A percentile compares a stretch with the other conserved stretches of the same genome.
phyloP scores from a whole-genome alignment of 2,113 vertebrate genomes.

The Pitta sordida region DNA sequence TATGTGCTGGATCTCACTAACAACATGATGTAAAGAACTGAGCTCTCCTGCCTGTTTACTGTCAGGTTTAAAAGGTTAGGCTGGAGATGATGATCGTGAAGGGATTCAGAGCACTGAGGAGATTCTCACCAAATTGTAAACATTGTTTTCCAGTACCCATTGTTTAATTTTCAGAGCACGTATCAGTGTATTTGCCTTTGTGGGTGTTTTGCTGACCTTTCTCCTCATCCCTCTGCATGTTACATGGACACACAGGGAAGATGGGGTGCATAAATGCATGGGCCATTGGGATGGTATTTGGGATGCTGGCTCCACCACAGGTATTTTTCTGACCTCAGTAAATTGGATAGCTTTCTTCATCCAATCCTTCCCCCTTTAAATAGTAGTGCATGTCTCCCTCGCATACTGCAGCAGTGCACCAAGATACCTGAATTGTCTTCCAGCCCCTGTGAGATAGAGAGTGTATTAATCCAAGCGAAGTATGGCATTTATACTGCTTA shows the following conservation, averaged over 20 bases:
- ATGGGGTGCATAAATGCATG: background rate
- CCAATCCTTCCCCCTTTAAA: background rate
- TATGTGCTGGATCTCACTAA: background rate
- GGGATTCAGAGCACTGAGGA: background rate
- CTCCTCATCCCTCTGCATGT: background rate
- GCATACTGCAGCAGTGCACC: background rate
- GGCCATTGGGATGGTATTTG: background rate
- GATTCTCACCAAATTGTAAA: background rate
- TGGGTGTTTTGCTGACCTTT: background rate
- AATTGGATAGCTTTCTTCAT: background rate
- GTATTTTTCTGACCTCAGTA: background rate
- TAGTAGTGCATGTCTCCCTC: background rate
- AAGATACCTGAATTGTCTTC: background rate
- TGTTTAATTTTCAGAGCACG: background rate
- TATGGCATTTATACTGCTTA: background rate
- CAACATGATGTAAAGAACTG: background rate
- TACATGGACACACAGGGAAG: accelerated
- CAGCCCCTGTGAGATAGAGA: background rate
- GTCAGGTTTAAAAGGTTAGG: background rate
- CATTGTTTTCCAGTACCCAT: background rate
- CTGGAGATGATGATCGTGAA: background rate
- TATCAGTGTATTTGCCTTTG: background rate
- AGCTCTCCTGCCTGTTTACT: background rate
- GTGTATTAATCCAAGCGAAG: background rate
- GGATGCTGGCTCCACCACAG: background rate